Base-by-base conservation (phyloP, 2,888 invertebrate genomes). In the Nysson spinosus region DNA sequence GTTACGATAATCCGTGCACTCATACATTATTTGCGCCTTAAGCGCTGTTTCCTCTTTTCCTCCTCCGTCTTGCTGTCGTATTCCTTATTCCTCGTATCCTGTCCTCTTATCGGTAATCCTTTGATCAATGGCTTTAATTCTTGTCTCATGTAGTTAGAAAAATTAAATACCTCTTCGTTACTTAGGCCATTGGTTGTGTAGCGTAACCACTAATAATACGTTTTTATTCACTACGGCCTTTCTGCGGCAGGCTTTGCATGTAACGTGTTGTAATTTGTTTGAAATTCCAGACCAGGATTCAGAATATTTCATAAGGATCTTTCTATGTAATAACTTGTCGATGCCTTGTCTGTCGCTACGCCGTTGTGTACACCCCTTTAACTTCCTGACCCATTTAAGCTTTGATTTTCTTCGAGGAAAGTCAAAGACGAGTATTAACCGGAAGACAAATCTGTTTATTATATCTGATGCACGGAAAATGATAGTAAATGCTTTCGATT, bases 1-100 rank as follows among this genome's bases (percentile, higher is more conserved):
- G 69, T 70, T 78, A 55, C 61, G 73, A 64, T 73, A 72, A 55
- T 82, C 77, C 57, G 73, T 77, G 46, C 78, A 81, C 62, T 72
- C 70, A 65, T 71, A 75, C 81, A 79, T 78, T 54, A 69, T 71
- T 58, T 30, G 24, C 42, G 16, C 20, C 9, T 17, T 9, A 5
- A 32, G 34, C 42, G 24, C 42, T 6, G n/a, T 19, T 14, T 12
- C 19, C 30, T 11, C 4, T n/a, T 32, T 22, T 14, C 2, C 46
- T 34, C 32, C 9, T 26, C 49, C 20, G 12, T 12, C 28, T 9
- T 11, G 20, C 30, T 14, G 7, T 9, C 28, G 3, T 12, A n/a
- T 32, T n/a, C 14, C 9, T 17, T 19, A 11, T 3, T 17, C 14
- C 22, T 24, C 9, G 4, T 0, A 12, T 9, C 17, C 24, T 4